phyloP scores from a whole-genome alignment of 23 tunicate species.

The Aplidium turbinatum region DNA sequence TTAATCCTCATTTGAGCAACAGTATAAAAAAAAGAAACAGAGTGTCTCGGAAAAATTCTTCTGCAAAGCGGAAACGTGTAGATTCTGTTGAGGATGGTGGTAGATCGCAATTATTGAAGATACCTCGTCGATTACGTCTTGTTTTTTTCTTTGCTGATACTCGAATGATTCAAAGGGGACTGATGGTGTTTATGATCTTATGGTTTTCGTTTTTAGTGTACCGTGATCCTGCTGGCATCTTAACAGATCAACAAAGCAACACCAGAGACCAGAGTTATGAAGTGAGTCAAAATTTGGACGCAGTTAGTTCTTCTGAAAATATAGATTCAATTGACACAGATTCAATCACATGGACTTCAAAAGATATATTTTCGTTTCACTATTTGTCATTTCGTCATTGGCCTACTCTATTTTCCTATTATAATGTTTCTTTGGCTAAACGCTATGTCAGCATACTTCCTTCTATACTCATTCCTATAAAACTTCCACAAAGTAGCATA shows the following conservation, averaged over 20 bases:
- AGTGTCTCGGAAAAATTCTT: background rate
- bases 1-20: background rate
- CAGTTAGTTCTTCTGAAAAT: background rate
- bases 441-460: conserved; percentile 77
- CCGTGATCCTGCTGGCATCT: conserved; percentile 60
- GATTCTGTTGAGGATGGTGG: conserved; percentile 72
- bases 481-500: background rate
- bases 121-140: conserved; percentile 72
- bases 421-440: conserved; percentile 80
- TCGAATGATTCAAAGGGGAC: conserved; percentile 72
- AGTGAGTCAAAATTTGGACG: background rate
- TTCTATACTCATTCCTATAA: conserved; percentile 54
- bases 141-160: conserved; percentile 91
- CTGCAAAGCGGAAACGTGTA: background rate
- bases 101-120: conserved; percentile 48
- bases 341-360: conserved; percentile 24
- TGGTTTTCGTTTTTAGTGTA: conserved; percentile 71
- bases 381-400: conserved; percentile 82
- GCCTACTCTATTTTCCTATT: conserved; percentile 90
- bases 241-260: conserved; percentile 2
- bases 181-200: conserved; percentile 71
- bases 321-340: conserved; percentile 3
- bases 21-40: conserved; percentile 11
- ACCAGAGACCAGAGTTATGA: background rate
- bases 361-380: conserved; percentile 48